Evolutionary conservation across 2,113 vertebrate species (phyloP), one percentile per base, ranked within the genome.

Genomic region (Electrona antarctica): DNA sequence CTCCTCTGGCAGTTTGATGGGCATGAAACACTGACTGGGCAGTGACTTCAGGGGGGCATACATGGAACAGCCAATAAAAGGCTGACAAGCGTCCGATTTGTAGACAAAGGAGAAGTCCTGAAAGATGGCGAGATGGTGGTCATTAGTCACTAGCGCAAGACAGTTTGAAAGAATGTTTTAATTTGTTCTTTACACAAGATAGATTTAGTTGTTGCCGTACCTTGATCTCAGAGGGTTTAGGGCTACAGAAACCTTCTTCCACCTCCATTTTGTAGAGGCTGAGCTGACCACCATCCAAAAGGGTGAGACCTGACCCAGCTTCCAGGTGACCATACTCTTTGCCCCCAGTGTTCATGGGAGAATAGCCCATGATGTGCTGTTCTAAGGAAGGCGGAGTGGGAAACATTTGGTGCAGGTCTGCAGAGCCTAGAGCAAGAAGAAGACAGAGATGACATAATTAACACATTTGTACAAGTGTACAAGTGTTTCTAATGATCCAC

Each of bases 31-130:
- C 86, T 98, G 97, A 85, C 97, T 99, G 76, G 98, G 98, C 71
- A 98, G 94, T 0, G 88, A 94, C 93, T 97, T 99, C 81, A 99
- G 84, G 21, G 97, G 98, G 21, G 98, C 98, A 77, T 97, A 99
- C 94, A 96, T 97, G 71, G 97, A 96, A 78, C 96, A 98, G 56
- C 98, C 97, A 49, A 96, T 94, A 52, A 97, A 89, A 45, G 93
- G 88, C 87, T 98, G 97, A 85, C 92, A 95, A 10, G 93, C 93
- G 88, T 97, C 96, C 0, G 95, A 90, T 89, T 97, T 98, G 92
- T 97, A 98, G 52, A 99, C 97, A 2, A 96, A 99, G 45, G 97
- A 98, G 88, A 96, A 98, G 91, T 99, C 98, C 98, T 99, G 80
- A 2, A 91, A 85, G 71, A 70, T 15, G n/a, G 13, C 4, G 56